Conservation (phyloP, 1,140 invertebrate genomes). For the Leptopilina boulardi region DNA sequence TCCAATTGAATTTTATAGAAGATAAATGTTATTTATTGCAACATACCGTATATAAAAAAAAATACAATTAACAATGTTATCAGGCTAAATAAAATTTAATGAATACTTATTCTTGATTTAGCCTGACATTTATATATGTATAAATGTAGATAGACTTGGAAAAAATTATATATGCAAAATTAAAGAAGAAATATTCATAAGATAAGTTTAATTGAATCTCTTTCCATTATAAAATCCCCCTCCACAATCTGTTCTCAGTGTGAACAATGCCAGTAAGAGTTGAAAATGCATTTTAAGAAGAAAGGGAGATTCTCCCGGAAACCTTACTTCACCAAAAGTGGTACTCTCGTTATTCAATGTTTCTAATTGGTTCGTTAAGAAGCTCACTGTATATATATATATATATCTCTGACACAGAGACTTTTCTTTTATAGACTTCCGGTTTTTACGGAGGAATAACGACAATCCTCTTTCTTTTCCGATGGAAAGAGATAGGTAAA, state of each 20-base stretch:
- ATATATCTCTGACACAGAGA: background rate
- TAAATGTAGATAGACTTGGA: too few relatives aligned
- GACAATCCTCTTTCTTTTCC: background rate
- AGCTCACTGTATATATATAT: background rate
- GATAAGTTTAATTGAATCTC: background rate
- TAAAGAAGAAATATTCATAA: background rate
- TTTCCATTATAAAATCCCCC: background rate
- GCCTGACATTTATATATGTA: too few relatives aligned
- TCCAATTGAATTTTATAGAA: too few relatives aligned
- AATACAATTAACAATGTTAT: too few relatives aligned
- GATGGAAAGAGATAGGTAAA: too few relatives aligned
- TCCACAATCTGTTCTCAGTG: background rate
- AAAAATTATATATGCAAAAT: background rate
- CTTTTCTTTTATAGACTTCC: background rate
- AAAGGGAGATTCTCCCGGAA: background rate
- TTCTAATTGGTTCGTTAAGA: constrained; percentile 18
- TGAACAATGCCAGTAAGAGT: background rate
- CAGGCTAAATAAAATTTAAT: too few relatives aligned
- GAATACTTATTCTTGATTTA: too few relatives aligned
- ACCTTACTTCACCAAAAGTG: background rate
- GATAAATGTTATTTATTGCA: too few relatives aligned
- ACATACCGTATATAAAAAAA: too few relatives aligned
- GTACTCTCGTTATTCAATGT: background rate
- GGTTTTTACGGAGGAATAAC: background rate
- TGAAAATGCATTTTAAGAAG: constrained; percentile 6